Conservation (phyloP, 1,140 invertebrate species). For the Trachymyrmex cornetzi region DNA sequence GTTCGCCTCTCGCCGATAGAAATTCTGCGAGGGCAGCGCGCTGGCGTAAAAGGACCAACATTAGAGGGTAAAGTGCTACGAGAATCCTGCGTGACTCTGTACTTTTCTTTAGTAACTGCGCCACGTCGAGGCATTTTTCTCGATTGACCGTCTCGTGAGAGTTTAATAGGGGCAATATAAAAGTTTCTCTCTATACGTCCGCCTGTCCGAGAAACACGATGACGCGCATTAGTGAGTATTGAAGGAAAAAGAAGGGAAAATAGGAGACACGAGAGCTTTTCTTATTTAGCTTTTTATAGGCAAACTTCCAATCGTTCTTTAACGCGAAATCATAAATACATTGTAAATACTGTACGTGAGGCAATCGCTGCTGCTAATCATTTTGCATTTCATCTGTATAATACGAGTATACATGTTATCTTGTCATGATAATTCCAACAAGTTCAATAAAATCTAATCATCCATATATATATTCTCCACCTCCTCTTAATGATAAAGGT, state of each 20-base stretch:
- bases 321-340: constrained; percentile 2
- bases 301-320: constrained; percentile 25
- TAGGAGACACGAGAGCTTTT: not conserved
- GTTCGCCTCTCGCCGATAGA: constrained; percentile 54
- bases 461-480: not conserved
- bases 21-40: constrained; percentile 67
- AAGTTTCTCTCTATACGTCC: constrained; percentile 63
- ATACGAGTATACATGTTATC: not conserved
- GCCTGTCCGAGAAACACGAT: constrained; percentile 47
- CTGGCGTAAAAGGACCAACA: constrained; percentile 68
- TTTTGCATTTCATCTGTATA: not conserved
- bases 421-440: not conserved
- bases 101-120: constrained; percentile 69
- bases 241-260: not conserved
- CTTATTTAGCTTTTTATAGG: constrained; percentile 42
- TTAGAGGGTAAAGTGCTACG: constrained; percentile 63
- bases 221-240: constrained; percentile 38
- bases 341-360: not conserved
- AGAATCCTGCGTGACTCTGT: constrained; percentile 65
- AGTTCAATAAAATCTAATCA: not conserved
- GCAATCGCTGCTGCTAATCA: not conserved
- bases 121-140: constrained; percentile 51
- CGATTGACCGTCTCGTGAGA: constrained; percentile 70
- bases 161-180: constrained; percentile 69
- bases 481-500: too few relatives aligned